Base-by-base conservation (phyloP, 2,888 invertebrate genomes). In the Agrotis segetum region DNA sequence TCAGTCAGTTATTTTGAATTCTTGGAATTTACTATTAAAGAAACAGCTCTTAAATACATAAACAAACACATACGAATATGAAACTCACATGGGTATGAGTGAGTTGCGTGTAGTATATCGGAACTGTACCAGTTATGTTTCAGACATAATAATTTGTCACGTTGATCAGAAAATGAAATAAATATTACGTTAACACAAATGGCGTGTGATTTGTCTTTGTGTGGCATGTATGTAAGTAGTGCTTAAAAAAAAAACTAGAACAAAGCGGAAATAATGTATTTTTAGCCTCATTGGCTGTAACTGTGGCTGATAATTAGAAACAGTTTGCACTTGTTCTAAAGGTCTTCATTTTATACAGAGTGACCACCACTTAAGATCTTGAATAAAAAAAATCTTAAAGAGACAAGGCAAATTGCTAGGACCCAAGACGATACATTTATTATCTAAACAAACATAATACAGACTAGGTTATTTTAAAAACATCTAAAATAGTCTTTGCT, bases 1-100 rank as follows among this genome's bases (percentile, higher is more conserved):
- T 82, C 79, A 64, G 60, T 16, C 21, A 53, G 52, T 62, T 87
- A 87, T 87, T 86, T 85, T 76, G 68, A 80, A 85, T 79, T 67
- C 63, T 55, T 24, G 16, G 40, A 40, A 1, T 11, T 40, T 2
- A 49, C 53, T 79, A 71, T 71, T 64, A 52, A 52, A 50, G 47
- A 52, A 53, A 46, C 17, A 66, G 16, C 11, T 29, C 56, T 1
- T 71, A 40, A 46, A 46, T 50, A 59, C 19, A 17, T 3, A 59
- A 49, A 59, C 47, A 55, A 61, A 52, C 14, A 17, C 46, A 16
- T 56, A 13, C 0, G 17, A n/a, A 13, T 9, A 9, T 9, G 9
- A 34, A 34, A 34, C 7, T 34, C 34, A 34, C 34, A 34, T 34
- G 34, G 34, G 34, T 34, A 9, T 34, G 9, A 29, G 44, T 17